These are phyloP conservation scores for Epinotia bilunana DNA, from an alignment of 2,888 invertebrate genomes.

Conservation along the genomic window DNA sequence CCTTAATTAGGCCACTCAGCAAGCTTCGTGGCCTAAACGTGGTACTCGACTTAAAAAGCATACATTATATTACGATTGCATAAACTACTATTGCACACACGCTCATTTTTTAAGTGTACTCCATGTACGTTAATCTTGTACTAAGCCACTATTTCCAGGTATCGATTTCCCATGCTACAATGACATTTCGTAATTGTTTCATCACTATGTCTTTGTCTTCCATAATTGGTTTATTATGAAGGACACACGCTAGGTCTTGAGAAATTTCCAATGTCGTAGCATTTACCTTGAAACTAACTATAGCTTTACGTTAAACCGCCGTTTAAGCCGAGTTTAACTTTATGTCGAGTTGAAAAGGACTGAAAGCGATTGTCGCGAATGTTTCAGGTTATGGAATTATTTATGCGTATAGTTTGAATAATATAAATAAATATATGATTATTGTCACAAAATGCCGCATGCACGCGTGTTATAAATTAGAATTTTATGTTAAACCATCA, in stretches of 20 bases:
- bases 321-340: neutral
- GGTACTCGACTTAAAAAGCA: no score
- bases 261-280: conserved; percentile 39
- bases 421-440: neutral
- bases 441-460: neutral
- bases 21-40: no score
- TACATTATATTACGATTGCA: no score
- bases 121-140: neutral
- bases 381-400: conserved; percentile 3
- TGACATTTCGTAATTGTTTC: neutral
- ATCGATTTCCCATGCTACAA: conserved; percentile 1
- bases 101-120: no score
- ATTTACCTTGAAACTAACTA: conserved; percentile 36
- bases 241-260: conserved; percentile 28
- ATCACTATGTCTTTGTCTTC: conserved; percentile 21
- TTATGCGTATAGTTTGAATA: neutral
- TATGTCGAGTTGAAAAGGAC: neutral
- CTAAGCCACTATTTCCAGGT: neutral
- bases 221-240: conserved; percentile 31
- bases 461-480: neutral
- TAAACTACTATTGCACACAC: no score
- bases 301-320: conserved; percentile 5
- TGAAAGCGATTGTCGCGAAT: neutral
- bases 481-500: neutral
- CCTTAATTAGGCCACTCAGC: no score